Evolutionary conservation across 2,113 vertebrate genomes (phyloP).

Genomic region (Octodon degus): DNA sequence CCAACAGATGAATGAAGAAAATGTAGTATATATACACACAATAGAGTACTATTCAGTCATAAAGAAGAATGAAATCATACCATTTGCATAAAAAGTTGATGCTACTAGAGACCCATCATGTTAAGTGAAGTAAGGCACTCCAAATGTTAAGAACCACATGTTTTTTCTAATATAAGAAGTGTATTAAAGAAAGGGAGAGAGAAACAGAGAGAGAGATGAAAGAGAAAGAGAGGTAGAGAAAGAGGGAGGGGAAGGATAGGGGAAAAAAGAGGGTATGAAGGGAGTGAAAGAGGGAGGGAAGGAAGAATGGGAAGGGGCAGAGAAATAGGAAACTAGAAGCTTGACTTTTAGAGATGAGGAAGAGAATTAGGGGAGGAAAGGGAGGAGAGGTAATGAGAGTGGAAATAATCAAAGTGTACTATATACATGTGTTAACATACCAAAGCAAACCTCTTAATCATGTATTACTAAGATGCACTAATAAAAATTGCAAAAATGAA

Average conservation of each 20-base stretch:
- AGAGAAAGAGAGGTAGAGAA: background rate
- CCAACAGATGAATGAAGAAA: background rate
- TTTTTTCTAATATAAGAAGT: background rate
- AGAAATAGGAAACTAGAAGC: background rate
- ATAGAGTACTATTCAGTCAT: background rate
- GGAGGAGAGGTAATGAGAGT: background rate
- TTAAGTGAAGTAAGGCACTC: background rate
- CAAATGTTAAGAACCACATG: background rate
- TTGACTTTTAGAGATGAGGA: background rate
- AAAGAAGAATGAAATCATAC: background rate
- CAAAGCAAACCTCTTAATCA: background rate
- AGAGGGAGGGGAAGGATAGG: background rate
- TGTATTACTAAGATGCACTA: background rate
- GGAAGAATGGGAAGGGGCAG: background rate
- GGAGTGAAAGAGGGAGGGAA: background rate
- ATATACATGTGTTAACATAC: background rate
- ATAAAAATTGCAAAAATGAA: background rate
- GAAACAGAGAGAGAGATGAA: background rate
- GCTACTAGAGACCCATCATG: background rate
- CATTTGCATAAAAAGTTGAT: background rate
- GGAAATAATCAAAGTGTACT: background rate
- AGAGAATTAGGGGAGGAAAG: background rate
- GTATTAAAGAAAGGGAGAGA: background rate
- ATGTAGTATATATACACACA: background rate
- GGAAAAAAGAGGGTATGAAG: background rate